A percentile compares a stretch with the other conserved stretches of the same genome.
phyloP scores from a whole-genome alignment of 2,797 vertebrate genomes.

The Hippopotamyrus pictus region DNA sequence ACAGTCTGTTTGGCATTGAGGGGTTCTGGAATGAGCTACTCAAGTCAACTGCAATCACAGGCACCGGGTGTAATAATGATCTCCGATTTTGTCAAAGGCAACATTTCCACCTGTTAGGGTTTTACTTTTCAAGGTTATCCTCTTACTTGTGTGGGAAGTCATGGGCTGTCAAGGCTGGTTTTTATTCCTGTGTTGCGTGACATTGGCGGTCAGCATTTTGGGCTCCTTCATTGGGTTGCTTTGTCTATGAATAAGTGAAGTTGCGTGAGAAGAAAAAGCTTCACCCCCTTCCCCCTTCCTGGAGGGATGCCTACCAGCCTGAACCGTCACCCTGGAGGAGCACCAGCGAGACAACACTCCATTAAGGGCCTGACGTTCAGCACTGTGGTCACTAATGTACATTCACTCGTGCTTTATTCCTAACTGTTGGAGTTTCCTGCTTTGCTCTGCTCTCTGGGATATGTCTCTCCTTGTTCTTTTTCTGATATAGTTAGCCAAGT shows the following conservation, averaged over 20 bases:
- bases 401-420: not conserved
- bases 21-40: not conserved
- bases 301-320: not conserved
- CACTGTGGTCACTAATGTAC: not conserved
- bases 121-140: not conserved
- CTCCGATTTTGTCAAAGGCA: not conserved
- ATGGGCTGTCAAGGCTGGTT: not conserved
- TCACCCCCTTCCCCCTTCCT: not conserved
- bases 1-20: not conserved
- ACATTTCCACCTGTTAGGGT: not conserved
- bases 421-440: not conserved
- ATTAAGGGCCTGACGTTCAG: not conserved
- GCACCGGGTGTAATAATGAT: not conserved
- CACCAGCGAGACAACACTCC: not conserved
- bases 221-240: not conserved
- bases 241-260: not conserved
- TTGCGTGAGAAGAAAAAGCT: not conserved
- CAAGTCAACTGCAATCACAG: not conserved
- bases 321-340: not conserved
- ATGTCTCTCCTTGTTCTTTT: not conserved
- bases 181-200: not conserved
- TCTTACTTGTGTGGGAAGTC: not conserved
- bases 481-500: not conserved
- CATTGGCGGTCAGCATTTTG: not conserved
- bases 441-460: not conserved